Evolutionary conservation across 37 sponge, comb jelly and placozoan species (phyloP).

Genomic region (Theonella swinhoei): DNA sequence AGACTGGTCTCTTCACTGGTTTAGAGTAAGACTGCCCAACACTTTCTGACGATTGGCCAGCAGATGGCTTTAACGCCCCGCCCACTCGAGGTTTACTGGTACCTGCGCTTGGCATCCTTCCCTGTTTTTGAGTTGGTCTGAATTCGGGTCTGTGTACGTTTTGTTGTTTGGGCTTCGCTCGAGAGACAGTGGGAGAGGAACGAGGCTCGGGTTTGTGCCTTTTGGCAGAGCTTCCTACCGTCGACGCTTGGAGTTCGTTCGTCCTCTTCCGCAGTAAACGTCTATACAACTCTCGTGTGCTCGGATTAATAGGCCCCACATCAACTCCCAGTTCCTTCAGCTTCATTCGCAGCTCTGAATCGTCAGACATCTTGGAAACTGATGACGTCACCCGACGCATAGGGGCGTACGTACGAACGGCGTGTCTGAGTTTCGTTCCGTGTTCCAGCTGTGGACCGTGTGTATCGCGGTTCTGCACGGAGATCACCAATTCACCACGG

Average conservation of each 20-base stretch:
- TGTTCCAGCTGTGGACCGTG: not conserved
- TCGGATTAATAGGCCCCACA: slow-evolving; percentile 80
- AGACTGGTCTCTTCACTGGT: too few relatives aligned
- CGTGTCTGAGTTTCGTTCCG: too few relatives aligned
- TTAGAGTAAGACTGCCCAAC: too few relatives aligned
- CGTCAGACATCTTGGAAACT: slow-evolving; percentile 8
- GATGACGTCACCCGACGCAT: slow-evolving; percentile 1
- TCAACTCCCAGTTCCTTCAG: slow-evolving; percentile 58
- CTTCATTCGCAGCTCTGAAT: slow-evolving; percentile 59
- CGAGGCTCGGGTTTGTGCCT: slow-evolving; percentile 1
- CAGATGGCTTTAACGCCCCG: not conserved
- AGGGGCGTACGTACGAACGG: too few relatives aligned
- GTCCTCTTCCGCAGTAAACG: slow-evolving; percentile 30
- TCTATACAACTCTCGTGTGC: slow-evolving; percentile 76
- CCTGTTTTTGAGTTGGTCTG: not conserved
- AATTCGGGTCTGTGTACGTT: not conserved
- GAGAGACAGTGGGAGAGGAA: not conserved
- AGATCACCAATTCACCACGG: too few relatives aligned
- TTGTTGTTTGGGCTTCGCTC: too few relatives aligned
- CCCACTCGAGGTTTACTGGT: too few relatives aligned
- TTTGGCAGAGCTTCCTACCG: slow-evolving; percentile 2
- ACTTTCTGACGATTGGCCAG: too few relatives aligned
- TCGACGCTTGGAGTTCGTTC: not conserved
- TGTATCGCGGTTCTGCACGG: too few relatives aligned
- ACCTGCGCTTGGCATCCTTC: too few relatives aligned